A percentile compares a stretch with the other conserved stretches of the same genome.
Evolutionary conservation across 1,140 invertebrate species (phyloP).

Genomic region (Hormaphis cornu): DNA sequence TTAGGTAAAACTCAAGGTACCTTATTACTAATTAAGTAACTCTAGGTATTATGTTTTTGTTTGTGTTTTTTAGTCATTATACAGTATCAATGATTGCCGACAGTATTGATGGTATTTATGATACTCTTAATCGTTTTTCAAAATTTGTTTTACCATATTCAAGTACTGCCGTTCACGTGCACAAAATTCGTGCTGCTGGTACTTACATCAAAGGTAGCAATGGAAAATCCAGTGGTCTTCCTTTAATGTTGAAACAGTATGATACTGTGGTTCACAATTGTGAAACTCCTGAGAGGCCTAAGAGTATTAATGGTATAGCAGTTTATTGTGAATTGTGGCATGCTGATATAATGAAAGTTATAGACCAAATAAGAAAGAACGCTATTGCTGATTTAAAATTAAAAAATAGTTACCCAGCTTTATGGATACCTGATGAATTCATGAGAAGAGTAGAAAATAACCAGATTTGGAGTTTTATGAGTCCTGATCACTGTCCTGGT

Average conservation of each 20-base stretch:
- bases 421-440: slow-evolving; percentile 98
- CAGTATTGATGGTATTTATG: slow-evolving; percentile 97
- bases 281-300: slow-evolving; percentile 27
- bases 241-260: slow-evolving; percentile 93
- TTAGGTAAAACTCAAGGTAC: slow-evolving; percentile 48
- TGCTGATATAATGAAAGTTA: slow-evolving; percentile 90
- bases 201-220: slow-evolving; percentile 90
- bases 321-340: slow-evolving; percentile 99
- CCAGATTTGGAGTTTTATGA: slow-evolving; percentile 93
- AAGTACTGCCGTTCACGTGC: slow-evolving; percentile 93
- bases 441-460: slow-evolving; percentile 90
- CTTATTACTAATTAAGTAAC: neutral
- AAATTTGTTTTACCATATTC: slow-evolving; percentile 94
- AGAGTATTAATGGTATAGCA: slow-evolving; percentile 90
- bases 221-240: slow-evolving; percentile 88
- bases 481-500: slow-evolving; percentile 86
- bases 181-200: slow-evolving; percentile 88
- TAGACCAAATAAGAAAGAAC: slow-evolving; percentile 89
- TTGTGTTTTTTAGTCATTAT: slow-evolving; percentile 62
- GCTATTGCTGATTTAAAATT: slow-evolving; percentile 84
- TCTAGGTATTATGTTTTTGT: neutral
- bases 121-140: slow-evolving; percentile 88
- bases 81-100: slow-evolving; percentile 90
- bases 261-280: slow-evolving; percentile 69
- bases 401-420: slow-evolving; percentile 91